These are phyloP conservation scores for Hartigia nigra DNA, from an alignment of 2,888 invertebrate genomes.

Conservation along the genomic window DNA sequence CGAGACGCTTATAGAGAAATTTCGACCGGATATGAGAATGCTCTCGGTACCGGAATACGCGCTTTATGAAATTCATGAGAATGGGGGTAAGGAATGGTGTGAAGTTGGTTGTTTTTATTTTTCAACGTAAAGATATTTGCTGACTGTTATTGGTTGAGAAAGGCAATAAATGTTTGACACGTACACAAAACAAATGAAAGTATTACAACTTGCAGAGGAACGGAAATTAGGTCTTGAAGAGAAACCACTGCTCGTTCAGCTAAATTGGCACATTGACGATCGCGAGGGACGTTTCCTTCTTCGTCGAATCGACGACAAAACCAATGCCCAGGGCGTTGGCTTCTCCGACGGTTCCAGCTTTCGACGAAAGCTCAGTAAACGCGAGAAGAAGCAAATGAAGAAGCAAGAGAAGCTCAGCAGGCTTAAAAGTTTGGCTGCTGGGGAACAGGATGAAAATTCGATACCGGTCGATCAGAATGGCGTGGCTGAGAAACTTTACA, in stretches of 20 bases:
- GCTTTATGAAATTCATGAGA: constrained; percentile 79
- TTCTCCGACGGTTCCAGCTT: constrained; percentile 84
- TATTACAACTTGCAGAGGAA: constrained; percentile 74
- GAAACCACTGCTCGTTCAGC: constrained; percentile 94
- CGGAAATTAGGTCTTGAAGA: constrained; percentile 90
- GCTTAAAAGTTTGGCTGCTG: constrained; percentile 73
- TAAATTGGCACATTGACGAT: constrained; percentile 99
- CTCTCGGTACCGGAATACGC: constrained; percentile 75
- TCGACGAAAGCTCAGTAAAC: constrained; percentile 93
- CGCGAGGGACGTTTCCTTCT: constrained; percentile 96
- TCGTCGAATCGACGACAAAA: constrained; percentile 88
- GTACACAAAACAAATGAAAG: background rate
- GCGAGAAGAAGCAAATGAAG: constrained; percentile 97
- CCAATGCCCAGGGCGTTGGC: constrained; percentile 74
- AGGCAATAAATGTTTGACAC: background rate
- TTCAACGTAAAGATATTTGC: background rate
- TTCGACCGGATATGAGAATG: constrained; percentile 99
- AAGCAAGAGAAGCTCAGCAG: constrained; percentile 91
- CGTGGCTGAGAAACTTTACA: constrained; percentile 92
- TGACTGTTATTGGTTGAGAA: background rate
- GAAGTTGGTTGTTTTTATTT: background rate
- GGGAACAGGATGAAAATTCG: constrained; percentile 68
- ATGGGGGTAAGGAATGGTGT: constrained; percentile 69
- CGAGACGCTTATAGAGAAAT: constrained; percentile 97
- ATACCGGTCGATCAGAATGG: constrained; percentile 76